Percentiles rank a stretch among this genome's conserved stretches.
These are phyloP conservation scores for Grammomys surdaster DNA, from an alignment of 2,113 vertebrate genomes.

Conservation along the genomic window DNA sequence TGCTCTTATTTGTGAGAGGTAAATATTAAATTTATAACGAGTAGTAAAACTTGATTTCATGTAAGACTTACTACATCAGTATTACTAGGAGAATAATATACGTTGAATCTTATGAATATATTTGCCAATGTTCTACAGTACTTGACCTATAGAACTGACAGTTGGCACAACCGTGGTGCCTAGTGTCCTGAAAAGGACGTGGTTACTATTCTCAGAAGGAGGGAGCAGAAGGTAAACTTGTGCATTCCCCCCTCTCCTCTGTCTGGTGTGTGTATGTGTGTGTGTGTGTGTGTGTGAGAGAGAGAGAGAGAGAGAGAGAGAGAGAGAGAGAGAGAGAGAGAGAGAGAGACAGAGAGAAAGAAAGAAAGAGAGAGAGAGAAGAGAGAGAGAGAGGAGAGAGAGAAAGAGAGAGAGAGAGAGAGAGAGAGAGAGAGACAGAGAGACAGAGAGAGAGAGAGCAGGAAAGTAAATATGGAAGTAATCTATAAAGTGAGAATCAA, in stretches of 20 bases:
- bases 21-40: conserved; percentile 55
- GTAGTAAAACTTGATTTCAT: conserved; percentile 13
- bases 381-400: background rate
- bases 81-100: background rate
- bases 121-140: conserved; percentile 10
- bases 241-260: too few relatives aligned
- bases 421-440: background rate
- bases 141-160: background rate
- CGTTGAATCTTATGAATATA: background rate
- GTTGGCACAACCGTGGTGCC: background rate
- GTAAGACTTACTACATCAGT: background rate
- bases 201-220: background rate
- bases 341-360: background rate
- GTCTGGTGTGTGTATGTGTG: background rate
- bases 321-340: background rate
- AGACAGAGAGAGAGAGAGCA: background rate
- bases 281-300: background rate
- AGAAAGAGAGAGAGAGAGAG: background rate
- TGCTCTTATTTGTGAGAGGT: conserved; percentile 44
- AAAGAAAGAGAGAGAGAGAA: background rate
- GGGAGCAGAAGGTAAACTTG: background rate
- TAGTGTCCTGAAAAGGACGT: background rate
- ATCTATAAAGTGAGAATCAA: background rate
- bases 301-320: background rate
- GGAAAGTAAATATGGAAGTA: background rate